These are phyloP conservation scores for Chaetorhynchus papuensis DNA, from an alignment of 2,113 vertebrate genomes.

Conservation along the genomic window DNA sequence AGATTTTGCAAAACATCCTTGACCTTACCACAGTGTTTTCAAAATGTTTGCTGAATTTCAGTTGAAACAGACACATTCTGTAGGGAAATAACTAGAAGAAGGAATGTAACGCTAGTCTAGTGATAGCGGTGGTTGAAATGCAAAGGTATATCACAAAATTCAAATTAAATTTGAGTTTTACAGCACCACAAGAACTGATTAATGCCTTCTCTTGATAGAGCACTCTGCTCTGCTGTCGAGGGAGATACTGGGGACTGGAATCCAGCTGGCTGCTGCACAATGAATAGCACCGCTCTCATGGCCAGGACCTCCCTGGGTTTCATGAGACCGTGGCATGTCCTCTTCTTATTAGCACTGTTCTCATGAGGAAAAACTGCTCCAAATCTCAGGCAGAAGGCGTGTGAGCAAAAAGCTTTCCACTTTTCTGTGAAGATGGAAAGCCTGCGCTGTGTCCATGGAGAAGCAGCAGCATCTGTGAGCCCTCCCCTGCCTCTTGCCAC, in stretches of 20 bases:
- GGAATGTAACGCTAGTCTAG: not conserved
- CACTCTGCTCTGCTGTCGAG: not conserved
- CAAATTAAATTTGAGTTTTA: not conserved
- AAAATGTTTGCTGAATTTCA: not conserved
- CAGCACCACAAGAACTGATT: not conserved
- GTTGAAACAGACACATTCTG: not conserved
- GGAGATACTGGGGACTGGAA: not conserved
- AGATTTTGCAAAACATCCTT: not conserved
- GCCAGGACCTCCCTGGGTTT: not conserved
- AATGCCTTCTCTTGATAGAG: not conserved
- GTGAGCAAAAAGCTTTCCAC: not conserved
- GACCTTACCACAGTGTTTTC: not conserved
- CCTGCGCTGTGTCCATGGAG: rapidly evolving
- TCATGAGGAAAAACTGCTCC: not conserved
- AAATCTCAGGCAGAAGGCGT: not conserved
- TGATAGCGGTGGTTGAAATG: not conserved
- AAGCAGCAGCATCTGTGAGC: rapidly evolving
- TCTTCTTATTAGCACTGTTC: not conserved
- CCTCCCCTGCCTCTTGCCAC: not conserved
- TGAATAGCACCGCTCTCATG: rapidly evolving
- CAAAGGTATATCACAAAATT: not conserved
- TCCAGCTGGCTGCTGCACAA: not conserved
- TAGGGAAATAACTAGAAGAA: not conserved
- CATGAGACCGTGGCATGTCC: not conserved
- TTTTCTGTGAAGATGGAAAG: not conserved